These are phyloP conservation scores for Eulacestoma nigropectus DNA, from an alignment of 2,113 vertebrate genomes.

Conservation along the genomic window DNA sequence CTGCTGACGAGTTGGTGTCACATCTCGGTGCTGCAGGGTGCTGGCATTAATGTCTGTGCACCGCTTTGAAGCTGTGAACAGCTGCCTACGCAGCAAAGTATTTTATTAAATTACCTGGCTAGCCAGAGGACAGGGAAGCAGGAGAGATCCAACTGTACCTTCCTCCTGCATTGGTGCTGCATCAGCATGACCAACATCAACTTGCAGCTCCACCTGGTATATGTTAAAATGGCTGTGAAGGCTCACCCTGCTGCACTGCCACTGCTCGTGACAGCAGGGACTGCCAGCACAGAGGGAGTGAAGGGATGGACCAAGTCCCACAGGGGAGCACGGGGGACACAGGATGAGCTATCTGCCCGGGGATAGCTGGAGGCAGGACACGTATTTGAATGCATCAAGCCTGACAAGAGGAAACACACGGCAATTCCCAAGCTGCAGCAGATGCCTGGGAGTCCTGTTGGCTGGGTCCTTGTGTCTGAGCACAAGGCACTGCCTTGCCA, in stretches of 20 bases:
- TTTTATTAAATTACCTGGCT: neutral
- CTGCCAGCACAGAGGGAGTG: neutral
- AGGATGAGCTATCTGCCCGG: neutral
- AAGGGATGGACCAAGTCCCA: neutral
- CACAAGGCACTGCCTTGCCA: neutral
- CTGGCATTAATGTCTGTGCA: neutral
- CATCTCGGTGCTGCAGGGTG: conserved; percentile 12
- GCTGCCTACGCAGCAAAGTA: neutral
- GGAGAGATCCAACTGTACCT: neutral
- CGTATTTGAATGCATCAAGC: neutral
- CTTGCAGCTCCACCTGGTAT: neutral
- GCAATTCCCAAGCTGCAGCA: conserved; percentile 18
- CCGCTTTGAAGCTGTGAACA: neutral
- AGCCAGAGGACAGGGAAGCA: neutral
- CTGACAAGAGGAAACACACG: neutral
- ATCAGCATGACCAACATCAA: fast-evolving
- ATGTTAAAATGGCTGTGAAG: neutral
- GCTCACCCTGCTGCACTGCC: neutral
- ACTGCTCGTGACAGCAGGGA: neutral
- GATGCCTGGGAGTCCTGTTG: neutral
- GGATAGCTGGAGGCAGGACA: neutral
- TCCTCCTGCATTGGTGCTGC: neutral
- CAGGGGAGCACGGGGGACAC: neutral
- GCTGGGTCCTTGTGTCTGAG: neutral
- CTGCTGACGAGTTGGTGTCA: neutral